Evolutionary conservation across 2,113 vertebrate genomes (phyloP), one percentile per base, ranked within the genome.

Genomic region (Clarias magur): DNA sequence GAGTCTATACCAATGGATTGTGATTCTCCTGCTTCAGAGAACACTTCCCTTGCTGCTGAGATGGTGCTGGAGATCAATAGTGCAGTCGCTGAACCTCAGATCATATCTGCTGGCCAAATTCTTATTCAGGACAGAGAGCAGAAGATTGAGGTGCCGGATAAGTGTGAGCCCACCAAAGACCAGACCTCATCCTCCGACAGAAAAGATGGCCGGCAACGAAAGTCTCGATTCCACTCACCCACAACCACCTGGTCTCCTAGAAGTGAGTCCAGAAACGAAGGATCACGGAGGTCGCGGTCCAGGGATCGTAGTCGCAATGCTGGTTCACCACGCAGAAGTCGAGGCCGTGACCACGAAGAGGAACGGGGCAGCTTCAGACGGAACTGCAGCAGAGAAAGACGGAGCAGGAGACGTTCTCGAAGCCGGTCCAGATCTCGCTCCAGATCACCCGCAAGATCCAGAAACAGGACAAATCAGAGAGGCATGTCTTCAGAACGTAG

Each of bases 211-310:
- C 95, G 88, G 38, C 93, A 92, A 75, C 89, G 95, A 27, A 96
- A 93, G 84, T 99, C 98, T 86, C 96, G 98, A 79, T 99, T 99
- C 93, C 98, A 99, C 90, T 99, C 98, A 9, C 95, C 98, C 2
- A 96, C 97, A 0, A 97, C 96, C 84, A 98, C 96, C 63, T 99
- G 98, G 98, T 98, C 97, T 34, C 97, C 97, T 17, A 95, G 96
- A 93, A 94, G 91, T 82, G 96, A 98, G 1, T 80, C 92, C 16
- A 72, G 76, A 54, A 93, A 86, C 76, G 96, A 97, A 30, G 84
- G 91, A 25, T 95, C 96, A 48, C 91, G 85, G 65, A 94, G 92
- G 63, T 96, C 96, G 10, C 92, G 84, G 30, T 97, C 97, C 0
- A 92, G 93, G 42, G 90, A 91, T 76, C 81, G 95, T 54, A 94